Percentiles rank a stretch among this genome's conserved stretches.
Evolutionary conservation across 2,797 vertebrate genomes (phyloP).

Genomic region (Pseudocheirus occidentalis): DNA sequence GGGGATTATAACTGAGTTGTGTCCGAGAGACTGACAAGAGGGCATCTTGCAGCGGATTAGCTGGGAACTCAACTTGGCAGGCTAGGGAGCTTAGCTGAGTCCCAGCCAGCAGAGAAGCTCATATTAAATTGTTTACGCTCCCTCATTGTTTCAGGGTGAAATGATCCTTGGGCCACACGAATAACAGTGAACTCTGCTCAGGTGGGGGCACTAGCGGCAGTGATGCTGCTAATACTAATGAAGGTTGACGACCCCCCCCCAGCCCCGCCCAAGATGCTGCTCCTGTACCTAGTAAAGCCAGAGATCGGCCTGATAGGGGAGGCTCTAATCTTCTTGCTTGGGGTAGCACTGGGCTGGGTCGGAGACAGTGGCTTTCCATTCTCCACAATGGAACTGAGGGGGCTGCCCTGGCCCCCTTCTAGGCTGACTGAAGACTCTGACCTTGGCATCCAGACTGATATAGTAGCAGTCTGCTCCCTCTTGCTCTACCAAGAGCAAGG

Average conservation of each 20-base stretch:
- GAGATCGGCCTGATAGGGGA: slow-evolving; percentile 40
- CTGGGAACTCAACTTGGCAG: slow-evolving; percentile 38
- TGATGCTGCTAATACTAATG: slow-evolving; percentile 59
- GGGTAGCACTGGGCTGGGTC: background rate
- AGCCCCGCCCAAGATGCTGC: slow-evolving; percentile 49
- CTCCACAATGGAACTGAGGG: background rate
- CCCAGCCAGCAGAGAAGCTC: slow-evolving; percentile 13
- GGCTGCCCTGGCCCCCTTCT: background rate
- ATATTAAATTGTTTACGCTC: slow-evolving; percentile 25
- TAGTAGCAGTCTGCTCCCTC: background rate
- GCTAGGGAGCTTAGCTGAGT: slow-evolving; percentile 4
- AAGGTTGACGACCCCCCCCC: background rate
- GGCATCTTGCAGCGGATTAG: slow-evolving; percentile 6
- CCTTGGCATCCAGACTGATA: background rate
- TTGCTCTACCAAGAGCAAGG: background rate
- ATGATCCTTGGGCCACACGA: slow-evolving; percentile 51
- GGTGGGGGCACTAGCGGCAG: background rate
- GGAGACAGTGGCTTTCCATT: background rate
- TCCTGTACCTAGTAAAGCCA: slow-evolving; percentile 55
- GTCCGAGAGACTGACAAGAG: slow-evolving; percentile 38
- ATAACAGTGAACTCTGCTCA: slow-evolving; percentile 54
- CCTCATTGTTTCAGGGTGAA: slow-evolving; percentile 58
- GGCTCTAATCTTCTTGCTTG: background rate
- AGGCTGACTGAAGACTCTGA: background rate
- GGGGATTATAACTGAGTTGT: slow-evolving; percentile 15